Conservation (phyloP, 2,888 invertebrate species). For the Antheraea assamensis region DNA sequence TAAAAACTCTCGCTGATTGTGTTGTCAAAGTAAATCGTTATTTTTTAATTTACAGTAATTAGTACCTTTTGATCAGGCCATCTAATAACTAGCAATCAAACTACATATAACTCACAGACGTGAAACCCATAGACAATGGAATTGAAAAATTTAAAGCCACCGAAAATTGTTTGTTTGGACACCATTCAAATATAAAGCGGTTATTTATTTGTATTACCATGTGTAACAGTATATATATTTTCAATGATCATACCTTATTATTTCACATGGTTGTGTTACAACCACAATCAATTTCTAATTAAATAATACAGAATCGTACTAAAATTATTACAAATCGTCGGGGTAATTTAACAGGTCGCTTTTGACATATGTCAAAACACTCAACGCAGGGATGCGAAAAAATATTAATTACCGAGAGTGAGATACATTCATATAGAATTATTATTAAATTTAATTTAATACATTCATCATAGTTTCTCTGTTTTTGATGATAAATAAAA, state of each 20-base stretch:
- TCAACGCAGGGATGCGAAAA: no score
- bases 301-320: neutral
- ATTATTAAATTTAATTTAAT: no score
- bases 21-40: neutral
- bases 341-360: no score
- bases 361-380: no score
- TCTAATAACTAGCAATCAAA: conserved; percentile 1
- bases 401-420: no score
- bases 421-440: no score
- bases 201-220: neutral
- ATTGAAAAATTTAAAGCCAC: neutral
- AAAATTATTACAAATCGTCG: no score
- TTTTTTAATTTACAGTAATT: neutral
- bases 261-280: neutral
- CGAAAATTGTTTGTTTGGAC: neutral
- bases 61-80: conserved; percentile 5
- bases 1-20: neutral
- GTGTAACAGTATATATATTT: neutral
- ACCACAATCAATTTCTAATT: neutral
- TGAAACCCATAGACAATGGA: neutral
- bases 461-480: no score
- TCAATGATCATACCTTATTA: neutral
- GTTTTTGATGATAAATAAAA: no score
- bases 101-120: neutral
- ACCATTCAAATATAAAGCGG: neutral